Base-by-base conservation (phyloP, 2,113 vertebrate species). In the Microcebus griseorufus region DNA sequence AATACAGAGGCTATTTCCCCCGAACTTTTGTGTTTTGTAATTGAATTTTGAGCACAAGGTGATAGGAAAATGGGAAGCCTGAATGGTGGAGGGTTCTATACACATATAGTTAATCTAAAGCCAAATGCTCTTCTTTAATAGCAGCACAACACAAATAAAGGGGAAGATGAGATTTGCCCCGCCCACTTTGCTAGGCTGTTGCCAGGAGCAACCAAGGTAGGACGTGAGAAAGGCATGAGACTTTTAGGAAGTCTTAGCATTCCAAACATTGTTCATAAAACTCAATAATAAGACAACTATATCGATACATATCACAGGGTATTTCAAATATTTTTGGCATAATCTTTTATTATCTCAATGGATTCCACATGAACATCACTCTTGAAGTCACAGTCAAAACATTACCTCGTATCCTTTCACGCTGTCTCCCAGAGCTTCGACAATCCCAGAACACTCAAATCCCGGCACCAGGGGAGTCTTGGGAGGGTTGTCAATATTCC, bases 381-480 rank as follows among this genome's bases (percentile, higher is more conserved):
- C 76, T 76, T 64, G 70, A 81, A 78, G 11, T 70, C 64, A 79
- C 37, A 73, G 69, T 62, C 45, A n/a, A 67, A 81, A 37, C 0
- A 53, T 98, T 98, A 99, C 99, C 99, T 99, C 99, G 93, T 99
- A 99, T 97, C 99, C 99, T 98, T 99, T 98, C 92, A 99, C 99
- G 3, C 99, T 99, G 97, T 99, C 99, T 94, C 99, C 99, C 95
- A 99, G 97, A 81, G 99, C 98, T 98, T 99, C 99, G 32, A 99
- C 99, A 95, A 99, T 99, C 97, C 99, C 99, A 96, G 99, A 99
- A 95, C 99, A 99, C 95, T 99, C 99, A 98, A 99, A 99, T 32
- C 99, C 99, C 86, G 99, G 99, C 88, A 99, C 99, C 81, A 99
- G 98, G 0, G 99, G 99, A 0, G 99, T 99, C 98, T 99, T 99